phyloP scores from a whole-genome alignment of 2,797 vertebrate species.

The Morelia viridis region DNA sequence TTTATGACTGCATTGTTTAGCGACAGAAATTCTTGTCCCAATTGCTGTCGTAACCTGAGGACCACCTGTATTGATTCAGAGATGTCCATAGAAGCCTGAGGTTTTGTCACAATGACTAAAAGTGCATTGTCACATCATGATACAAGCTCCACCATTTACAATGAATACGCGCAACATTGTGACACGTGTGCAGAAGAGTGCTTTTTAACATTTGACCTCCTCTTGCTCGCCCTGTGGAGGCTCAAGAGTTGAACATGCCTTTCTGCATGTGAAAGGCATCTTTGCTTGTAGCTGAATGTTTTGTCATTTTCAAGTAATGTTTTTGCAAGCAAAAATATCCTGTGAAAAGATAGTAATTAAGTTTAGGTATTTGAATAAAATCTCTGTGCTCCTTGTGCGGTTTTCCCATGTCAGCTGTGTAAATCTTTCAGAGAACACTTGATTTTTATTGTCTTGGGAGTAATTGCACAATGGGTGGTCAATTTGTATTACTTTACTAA shows the following conservation, averaged over 20 bases:
- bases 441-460: neutral
- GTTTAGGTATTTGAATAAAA: slow-evolving; percentile 2
- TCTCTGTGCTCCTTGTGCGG: neutral
- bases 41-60: neutral
- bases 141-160: neutral
- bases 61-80: neutral
- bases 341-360: neutral
- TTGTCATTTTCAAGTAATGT: neutral
- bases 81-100: neutral
- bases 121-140: neutral
- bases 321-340: neutral
- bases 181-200: neutral
- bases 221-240: neutral
- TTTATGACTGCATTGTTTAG: neutral
- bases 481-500: neutral
- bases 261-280: neutral
- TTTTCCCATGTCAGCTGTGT: neutral
- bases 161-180: neutral
- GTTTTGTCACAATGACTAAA: neutral
- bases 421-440: neutral
- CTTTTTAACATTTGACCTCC: neutral
- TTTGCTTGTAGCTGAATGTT: neutral
- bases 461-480: neutral
- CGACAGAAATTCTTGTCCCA: neutral
- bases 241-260: neutral